phyloP scores from a whole-genome alignment of 2,797 vertebrate species.

The Microctenopoma stevenorrisi region DNA sequence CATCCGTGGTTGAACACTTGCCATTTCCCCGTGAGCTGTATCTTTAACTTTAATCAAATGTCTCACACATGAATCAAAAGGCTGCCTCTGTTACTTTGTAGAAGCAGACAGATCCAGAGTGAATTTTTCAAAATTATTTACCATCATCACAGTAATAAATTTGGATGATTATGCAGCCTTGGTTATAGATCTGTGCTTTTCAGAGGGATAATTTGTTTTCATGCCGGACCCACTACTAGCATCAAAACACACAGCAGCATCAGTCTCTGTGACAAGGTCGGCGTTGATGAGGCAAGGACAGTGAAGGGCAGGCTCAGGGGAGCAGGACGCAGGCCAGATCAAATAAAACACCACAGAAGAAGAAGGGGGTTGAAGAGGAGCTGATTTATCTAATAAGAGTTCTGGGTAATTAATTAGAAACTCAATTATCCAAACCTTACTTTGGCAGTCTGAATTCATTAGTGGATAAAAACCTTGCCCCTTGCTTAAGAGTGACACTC shows the following conservation, averaged over 20 bases:
- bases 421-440: conserved; percentile 98
- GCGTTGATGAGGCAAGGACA: conserved; percentile 88
- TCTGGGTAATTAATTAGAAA: conserved; percentile 99
- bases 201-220: not conserved
- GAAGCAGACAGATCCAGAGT: no score
- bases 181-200: not conserved
- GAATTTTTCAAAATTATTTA: no score
- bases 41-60: no score
- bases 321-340: conserved; percentile 65
- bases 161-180: not conserved
- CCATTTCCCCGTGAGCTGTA: no score
- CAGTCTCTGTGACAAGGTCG: conserved; percentile 82
- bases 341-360: conserved; percentile 62
- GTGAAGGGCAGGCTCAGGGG: conserved; percentile 90
- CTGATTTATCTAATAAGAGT: conserved; percentile 94
- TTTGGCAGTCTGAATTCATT: conserved; percentile 95
- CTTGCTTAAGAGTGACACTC: conserved; percentile 18
- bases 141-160: no score
- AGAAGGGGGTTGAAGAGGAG: conserved; percentile 48
- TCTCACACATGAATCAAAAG: no score
- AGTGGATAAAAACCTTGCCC: conserved; percentile 88
- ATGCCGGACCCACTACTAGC: not conserved
- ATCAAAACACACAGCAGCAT: conserved; percentile 29
- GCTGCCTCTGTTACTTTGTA: no score
- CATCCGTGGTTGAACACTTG: no score